phyloP scores from a whole-genome alignment of 2,113 vertebrate genomes.

The Craseonycteris thonglongyai region DNA sequence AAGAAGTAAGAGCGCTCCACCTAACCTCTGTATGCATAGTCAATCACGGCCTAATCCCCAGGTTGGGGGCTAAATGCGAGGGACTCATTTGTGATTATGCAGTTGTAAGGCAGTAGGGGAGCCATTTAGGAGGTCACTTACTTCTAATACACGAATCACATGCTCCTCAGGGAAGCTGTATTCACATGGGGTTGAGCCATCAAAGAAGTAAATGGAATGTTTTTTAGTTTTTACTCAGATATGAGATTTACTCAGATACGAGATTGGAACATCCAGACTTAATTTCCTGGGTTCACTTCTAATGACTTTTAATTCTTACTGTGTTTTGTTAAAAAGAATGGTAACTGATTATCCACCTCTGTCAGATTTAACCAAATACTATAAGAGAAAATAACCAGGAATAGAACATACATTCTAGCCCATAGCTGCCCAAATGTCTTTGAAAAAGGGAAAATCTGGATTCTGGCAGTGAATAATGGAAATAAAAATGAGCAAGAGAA shows the following conservation, averaged over 20 bases:
- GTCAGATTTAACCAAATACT: not conserved
- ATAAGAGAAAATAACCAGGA: not conserved
- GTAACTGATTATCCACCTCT: not conserved
- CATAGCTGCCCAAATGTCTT: not conserved
- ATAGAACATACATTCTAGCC: not conserved
- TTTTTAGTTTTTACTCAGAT: constrained; percentile 6
- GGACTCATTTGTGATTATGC: not conserved
- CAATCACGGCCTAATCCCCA: not conserved
- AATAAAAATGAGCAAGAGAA: not conserved
- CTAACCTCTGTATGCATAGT: not conserved
- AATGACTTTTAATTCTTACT: constrained; percentile 7
- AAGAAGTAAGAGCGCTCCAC: not conserved
- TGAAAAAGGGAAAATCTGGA: not conserved
- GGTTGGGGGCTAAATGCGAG: not conserved
- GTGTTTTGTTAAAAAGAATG: not conserved
- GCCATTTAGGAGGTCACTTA: constrained; percentile 69
- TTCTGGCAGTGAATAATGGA: not conserved
- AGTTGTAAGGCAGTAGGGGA: not conserved
- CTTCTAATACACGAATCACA: constrained; percentile 47
- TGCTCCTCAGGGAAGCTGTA: constrained; percentile 32
- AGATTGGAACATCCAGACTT: not conserved
- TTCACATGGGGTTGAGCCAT: constrained; percentile 59
- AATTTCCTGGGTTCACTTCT: not conserved
- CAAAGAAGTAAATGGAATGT: constrained; percentile 66
- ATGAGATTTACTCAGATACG: not conserved